phyloP scores from a whole-genome alignment of 2,113 vertebrate species.

The Nicator chloris region DNA sequence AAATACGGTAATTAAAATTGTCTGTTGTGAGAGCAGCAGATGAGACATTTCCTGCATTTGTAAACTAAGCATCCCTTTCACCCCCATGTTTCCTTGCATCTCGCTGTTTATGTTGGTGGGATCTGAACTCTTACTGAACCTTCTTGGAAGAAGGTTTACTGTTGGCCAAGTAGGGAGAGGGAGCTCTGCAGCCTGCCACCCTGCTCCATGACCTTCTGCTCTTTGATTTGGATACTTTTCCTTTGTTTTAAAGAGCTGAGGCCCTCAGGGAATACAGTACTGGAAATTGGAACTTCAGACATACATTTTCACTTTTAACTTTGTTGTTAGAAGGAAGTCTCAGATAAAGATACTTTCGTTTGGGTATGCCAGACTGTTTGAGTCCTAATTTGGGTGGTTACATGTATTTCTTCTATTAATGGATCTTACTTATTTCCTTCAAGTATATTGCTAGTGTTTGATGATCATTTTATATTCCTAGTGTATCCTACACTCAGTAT shows the following conservation, averaged over 20 bases:
- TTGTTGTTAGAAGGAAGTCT: background rate
- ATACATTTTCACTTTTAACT: slow-evolving; percentile 11
- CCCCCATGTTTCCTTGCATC: background rate
- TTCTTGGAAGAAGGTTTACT: background rate
- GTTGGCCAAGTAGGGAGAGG: background rate
- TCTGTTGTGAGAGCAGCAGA: slow-evolving; percentile 54
- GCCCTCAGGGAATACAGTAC: background rate
- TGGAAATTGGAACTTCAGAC: background rate
- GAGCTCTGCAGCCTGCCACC: background rate
- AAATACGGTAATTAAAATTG: slow-evolving; percentile 64
- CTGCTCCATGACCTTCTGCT: background rate
- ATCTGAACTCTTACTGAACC: slow-evolving; percentile 24
- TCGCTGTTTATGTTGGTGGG: background rate
- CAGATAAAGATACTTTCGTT: background rate
- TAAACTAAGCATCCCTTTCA: background rate
- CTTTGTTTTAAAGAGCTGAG: background rate
- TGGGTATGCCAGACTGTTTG: background rate
- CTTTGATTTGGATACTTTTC: background rate
- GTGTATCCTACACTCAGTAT: background rate
- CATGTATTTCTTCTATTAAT: background rate
- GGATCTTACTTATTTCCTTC: background rate
- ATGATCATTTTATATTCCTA: background rate
- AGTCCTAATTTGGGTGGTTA: background rate
- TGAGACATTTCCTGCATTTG: slow-evolving; percentile 52
- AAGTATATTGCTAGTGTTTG: background rate